Evolutionary conservation across 2,113 vertebrate genomes (phyloP).

Genomic region (Clarias gariepinus): DNA sequence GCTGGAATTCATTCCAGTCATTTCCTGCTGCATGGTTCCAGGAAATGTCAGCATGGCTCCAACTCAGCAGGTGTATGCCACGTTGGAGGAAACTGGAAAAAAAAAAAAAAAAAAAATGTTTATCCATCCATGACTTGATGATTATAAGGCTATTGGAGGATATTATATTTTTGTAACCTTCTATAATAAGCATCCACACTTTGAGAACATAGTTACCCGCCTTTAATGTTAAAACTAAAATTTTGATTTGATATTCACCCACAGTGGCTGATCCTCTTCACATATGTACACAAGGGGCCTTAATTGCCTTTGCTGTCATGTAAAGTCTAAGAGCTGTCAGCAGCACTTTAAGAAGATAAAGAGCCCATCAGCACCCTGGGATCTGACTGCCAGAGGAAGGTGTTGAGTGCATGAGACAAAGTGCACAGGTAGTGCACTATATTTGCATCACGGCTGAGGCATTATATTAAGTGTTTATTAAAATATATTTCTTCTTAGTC

Average conservation of each 20-base stretch:
- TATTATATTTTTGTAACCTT: not conserved
- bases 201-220: not conserved
- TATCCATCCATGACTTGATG: constrained; percentile 9
- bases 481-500: constrained; percentile 13
- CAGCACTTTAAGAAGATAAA: constrained; percentile 44
- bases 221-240: not conserved
- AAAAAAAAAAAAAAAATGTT: not conserved
- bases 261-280: not conserved
- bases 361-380: constrained; percentile 40
- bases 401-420: constrained; percentile 69
- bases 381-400: constrained; percentile 53
- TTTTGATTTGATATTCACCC: not conserved
- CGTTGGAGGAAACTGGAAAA: not conserved
- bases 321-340: constrained; percentile 43
- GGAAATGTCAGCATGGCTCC: constrained; percentile 36
- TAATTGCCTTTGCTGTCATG: constrained; percentile 20
- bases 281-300: not conserved
- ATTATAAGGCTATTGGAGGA: not conserved
- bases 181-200: not conserved
- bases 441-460: constrained; percentile 45
- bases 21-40: constrained; percentile 33
- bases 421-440: constrained; percentile 32
- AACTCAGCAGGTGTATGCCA: constrained; percentile 34
- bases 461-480: constrained; percentile 14
- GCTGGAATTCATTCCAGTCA: constrained; percentile 32